Percentiles rank a stretch among this genome's conserved stretches.
Evolutionary conservation across 2,797 vertebrate genomes (phyloP).

Genomic region (Myotis findleyi): DNA sequence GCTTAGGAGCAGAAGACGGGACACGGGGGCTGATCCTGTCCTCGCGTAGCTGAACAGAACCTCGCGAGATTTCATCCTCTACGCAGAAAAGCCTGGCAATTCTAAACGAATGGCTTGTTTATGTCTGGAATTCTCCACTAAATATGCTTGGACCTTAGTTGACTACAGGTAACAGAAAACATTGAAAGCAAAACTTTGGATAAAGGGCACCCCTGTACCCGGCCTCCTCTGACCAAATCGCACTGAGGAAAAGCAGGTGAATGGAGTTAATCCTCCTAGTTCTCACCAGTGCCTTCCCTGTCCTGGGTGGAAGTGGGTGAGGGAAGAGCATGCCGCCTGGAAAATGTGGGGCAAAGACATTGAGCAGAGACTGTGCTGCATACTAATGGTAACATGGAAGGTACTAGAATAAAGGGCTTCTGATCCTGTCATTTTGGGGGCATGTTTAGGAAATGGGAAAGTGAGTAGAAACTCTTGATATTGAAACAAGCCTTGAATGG

Average conservation of each 20-base stretch:
- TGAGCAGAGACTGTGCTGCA: background rate
- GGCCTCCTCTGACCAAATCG: background rate
- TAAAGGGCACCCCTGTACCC: background rate
- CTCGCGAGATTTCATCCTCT: background rate
- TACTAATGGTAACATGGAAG: background rate
- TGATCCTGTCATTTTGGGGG: background rate
- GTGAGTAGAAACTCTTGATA: background rate
- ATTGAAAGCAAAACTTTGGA: background rate
- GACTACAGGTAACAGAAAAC: background rate
- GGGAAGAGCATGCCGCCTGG: background rate
- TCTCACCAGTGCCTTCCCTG: background rate
- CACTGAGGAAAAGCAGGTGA: background rate
- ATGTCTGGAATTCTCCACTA: background rate
- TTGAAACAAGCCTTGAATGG: background rate
- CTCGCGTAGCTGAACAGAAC: rapidly evolving
- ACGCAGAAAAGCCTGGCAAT: too few relatives aligned
- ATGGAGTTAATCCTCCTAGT: background rate
- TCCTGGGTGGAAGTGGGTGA: background rate
- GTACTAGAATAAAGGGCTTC: background rate
- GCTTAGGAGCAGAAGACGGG: too few relatives aligned
- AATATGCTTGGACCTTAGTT: background rate
- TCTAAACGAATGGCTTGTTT: background rate
- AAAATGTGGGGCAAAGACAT: background rate
- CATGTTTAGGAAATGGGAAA: background rate
- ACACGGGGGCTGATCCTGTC: too few relatives aligned